A percentile compares a stretch with the other conserved stretches of the same genome.
Evolutionary conservation across 1,140 invertebrate genomes (phyloP).

Genomic region (Penaeus vannamei): DNA sequence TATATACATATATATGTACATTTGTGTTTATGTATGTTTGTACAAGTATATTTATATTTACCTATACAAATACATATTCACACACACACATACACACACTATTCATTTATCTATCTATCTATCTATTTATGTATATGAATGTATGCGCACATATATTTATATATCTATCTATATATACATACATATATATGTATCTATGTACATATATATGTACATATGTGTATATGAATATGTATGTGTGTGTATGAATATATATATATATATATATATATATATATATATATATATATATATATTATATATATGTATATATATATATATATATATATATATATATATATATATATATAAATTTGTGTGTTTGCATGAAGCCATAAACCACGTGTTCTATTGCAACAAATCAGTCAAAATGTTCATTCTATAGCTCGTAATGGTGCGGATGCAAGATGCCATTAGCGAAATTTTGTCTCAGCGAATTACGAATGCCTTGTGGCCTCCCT

Average conservation of each 20-base stretch:
- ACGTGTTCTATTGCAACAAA: no score
- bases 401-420: no score
- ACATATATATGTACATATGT: background rate
- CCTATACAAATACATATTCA: background rate
- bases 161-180: background rate
- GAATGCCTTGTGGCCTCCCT: no score
- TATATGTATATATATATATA: slow-evolving; percentile 7
- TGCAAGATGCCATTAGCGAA: no score
- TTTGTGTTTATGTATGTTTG: background rate
- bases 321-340: no score
- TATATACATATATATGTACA: slow-evolving; percentile 16
- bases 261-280: slow-evolving; percentile 22
- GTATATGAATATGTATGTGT: background rate
- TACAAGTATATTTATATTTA: slow-evolving; percentile 1
- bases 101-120: no score
- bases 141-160: slow-evolving; percentile 8
- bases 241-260: slow-evolving; percentile 11
- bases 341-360: no score
- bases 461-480: no score
- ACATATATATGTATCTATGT: background rate
- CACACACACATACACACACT: no score
- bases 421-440: no score
- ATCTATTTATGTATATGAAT: no score
- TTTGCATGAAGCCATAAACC: no score
- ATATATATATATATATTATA: slow-evolving; percentile 6